Evolutionary conservation across 2,888 invertebrate genomes (phyloP), one percentile per base, ranked within the genome.

Genomic region (Caenorhabditis macrosperma): DNA sequence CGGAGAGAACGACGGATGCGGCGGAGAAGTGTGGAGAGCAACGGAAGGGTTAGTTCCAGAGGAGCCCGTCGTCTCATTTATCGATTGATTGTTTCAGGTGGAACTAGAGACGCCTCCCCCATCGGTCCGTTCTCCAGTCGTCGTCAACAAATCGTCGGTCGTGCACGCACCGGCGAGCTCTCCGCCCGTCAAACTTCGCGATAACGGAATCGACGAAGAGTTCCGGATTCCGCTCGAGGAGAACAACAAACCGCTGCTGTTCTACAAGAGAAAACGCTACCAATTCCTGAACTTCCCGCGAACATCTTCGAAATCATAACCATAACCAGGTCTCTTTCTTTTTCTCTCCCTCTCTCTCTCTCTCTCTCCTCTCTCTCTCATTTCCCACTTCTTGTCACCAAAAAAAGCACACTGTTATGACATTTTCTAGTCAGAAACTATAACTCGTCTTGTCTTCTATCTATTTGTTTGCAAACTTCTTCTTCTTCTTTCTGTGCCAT

Each of bases 211-310:
- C 35, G 82, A 84, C 38, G 82, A 84, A 22, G 81, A 81, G 22
- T 82, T 86, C 60, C 72, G 83, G 33, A 85, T 86, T 44, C 86
- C 86, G n/a, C 63, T 86, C 22, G 85, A 86, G 63, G 86, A 86
- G 54, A 85, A 85, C 68, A 85, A 85, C 74, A 86, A 86, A 63
- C 86, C 86, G 6, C 52, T 86, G 38, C 74, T 86, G 9, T 86
- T 86, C 66, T 86, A 85, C 69, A 83, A 85, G 81, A 83, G 88
- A 35, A 88, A 88, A 79, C 85, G 88, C 17, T 88, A 88, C 74
- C 87, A 88, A 71, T 88, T 88, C 74, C 78, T 88, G 67, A 88
- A 88, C 81, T 88, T 88, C 67, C 88, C 88, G 38, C 79, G 88
- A 64, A 84, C 88, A 20, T 81, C 87, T 60, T 78, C 78, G 55